phyloP scores from a whole-genome alignment of 2,888 invertebrate species.

The Cheilosia urbana region DNA sequence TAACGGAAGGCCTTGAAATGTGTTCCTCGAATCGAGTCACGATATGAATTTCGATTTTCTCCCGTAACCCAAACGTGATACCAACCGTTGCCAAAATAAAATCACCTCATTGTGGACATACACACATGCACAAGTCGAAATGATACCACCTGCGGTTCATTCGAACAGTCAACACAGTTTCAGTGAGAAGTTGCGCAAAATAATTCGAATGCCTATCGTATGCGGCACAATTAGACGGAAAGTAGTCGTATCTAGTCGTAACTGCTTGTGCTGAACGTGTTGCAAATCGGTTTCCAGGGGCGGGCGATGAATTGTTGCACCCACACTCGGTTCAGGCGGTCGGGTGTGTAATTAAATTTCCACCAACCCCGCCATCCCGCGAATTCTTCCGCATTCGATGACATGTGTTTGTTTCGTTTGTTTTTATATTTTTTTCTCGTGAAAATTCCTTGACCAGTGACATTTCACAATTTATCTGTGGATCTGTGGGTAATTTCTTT shows the following conservation, averaged over 20 bases:
- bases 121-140: not conserved
- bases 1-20: slow-evolving; percentile 49
- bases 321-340: slow-evolving; percentile 38
- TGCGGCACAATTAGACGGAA: slow-evolving; percentile 11
- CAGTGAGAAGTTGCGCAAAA: not conserved
- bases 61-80: slow-evolving; percentile 50
- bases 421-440: not conserved
- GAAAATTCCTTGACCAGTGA: slow-evolving; percentile 47
- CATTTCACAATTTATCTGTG: slow-evolving; percentile 26
- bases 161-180: slow-evolving; percentile 3
- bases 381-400: not conserved
- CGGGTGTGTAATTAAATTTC: slow-evolving; percentile 55
- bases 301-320: slow-evolving; percentile 36
- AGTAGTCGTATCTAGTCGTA: slow-evolving; percentile 18
- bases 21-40: slow-evolving; percentile 42
- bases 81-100: slow-evolving; percentile 43
- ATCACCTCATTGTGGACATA: not conserved
- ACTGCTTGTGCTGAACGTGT: slow-evolving; percentile 3
- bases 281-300: slow-evolving; percentile 28
- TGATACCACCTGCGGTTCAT: not conserved
- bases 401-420: slow-evolving; percentile 4
- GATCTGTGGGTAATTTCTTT: slow-evolving; percentile 49
- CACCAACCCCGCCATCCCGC: not conserved
- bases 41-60: slow-evolving; percentile 63
- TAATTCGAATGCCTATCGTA: not conserved